Base-by-base conservation (phyloP, 2,888 invertebrate species). In the Melinaea marsaeus region DNA sequence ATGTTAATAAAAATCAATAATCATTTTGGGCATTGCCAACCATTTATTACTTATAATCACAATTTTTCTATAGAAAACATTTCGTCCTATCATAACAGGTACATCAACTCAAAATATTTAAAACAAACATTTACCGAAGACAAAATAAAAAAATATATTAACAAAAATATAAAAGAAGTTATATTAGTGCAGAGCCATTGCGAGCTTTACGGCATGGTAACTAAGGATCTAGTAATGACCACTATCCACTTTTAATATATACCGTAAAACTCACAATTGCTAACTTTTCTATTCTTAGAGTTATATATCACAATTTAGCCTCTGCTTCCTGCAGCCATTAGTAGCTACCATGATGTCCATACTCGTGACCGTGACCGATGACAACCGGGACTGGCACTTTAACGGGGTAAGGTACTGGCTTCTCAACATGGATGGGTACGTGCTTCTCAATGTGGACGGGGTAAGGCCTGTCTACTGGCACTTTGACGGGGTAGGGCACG, bases 361-460 rank as follows among this genome's bases (percentile, higher is more conserved):
- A 85, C 81, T 83, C 90, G 84, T 91, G 86, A 76, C 88, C 88
- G 75, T 89, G 87, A 78, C 85, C 83, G 74, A 92, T 84, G 66
- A 91, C 83, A 57, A 92, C 92, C 74, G 91, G 92, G 67, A 91
- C 89, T 59, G 88, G 89, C 68, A 93, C 93, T 81, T 94, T 93
- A 68, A 92, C 92, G 73, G 90, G 94, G 87, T 92, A 94, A 71
- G 88, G 94, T 85, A 93, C 92, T 65, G 92, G 93, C 66, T 93
- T 92, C 73, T 93, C 93, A 5, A 95, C 93, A 65, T 94, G 94
- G 75, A 92, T 92, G 34, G 92, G 94, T 46, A 95, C 92, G 65
- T 88, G 92, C 79, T 92, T 94, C 79, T 94, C 94, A 79, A 93
- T 93, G 2, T 94, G 94, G 68, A 92, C 92, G 73, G 92, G 92